Evolutionary conservation across 2,113 vertebrate species (phyloP), one percentile per base, ranked within the genome.

Genomic region (Chauna torquata): DNA sequence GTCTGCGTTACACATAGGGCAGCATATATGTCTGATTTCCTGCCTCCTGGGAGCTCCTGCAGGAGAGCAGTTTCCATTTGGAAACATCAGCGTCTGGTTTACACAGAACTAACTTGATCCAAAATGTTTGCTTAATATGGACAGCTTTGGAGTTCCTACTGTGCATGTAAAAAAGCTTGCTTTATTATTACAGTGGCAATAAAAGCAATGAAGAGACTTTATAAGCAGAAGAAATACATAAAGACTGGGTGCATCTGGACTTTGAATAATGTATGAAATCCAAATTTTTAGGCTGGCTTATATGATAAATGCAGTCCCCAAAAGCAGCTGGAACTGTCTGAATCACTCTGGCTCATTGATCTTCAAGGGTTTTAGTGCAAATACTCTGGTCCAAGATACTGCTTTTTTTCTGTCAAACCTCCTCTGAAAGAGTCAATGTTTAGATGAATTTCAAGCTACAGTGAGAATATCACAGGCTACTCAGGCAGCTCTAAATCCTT

Each of bases 221-320:
- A 97, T 95, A 96, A 97, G 92, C 84, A 96, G 82, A 97, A 91
- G 71, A 86, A 95, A 94, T 87, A 64, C 49, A 59, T 76, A 86
- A 92, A 91, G 49, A 64, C 47, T 62, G 62, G 47, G 75, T 92
- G 68, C 90, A 96, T 91, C 79, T 94, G 93, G 78, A 92, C 85
- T 94, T 95, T 98, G 94, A 98, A 97, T 98, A 97, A 98, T 98
- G 94, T 88, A 97, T 97, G 93, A 90, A 94, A 95, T 83, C 85
- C 91, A 95, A 87, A 97, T 40, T 61, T 97, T 97, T 95, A 97
- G 92, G 64, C 86, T 84, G 65, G 91, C 91, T 97, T 97, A 93
- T 96, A 96, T 95, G 95, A 90, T 75, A 96, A 96, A 91, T 90
- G 65, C 80, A 82, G 91, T 92, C 80, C 81, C 83, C 66, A 94